Evolutionary conservation across 2,113 vertebrate species (phyloP).

Genomic region (Anseranas semipalmata): DNA sequence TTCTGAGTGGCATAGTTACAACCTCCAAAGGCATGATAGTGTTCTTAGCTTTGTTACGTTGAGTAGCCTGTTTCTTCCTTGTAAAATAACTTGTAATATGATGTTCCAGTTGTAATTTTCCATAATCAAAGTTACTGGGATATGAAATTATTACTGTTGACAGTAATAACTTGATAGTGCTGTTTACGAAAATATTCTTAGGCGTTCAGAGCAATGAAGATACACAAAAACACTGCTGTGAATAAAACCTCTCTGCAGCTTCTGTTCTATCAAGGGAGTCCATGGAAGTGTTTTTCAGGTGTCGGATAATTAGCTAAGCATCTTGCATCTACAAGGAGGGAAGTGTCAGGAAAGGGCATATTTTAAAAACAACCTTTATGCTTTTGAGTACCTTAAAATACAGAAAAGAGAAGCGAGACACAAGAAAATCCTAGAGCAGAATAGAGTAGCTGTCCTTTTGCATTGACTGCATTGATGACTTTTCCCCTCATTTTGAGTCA

Average conservation of each 20-base stretch:
- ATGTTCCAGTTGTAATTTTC: background rate
- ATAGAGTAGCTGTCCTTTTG: fast-evolving
- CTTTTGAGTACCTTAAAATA: background rate
- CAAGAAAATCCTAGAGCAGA: background rate
- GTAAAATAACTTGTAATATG: background rate
- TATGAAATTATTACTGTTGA: background rate
- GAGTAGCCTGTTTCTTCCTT: background rate
- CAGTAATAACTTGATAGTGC: background rate
- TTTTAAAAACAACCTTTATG: background rate
- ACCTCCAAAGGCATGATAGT: background rate
- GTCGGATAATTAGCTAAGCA: background rate
- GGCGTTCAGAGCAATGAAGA: background rate
- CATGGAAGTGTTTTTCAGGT: background rate
- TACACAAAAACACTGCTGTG: background rate
- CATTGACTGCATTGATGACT: background rate
- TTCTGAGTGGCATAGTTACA: background rate
- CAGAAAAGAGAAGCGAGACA: background rate
- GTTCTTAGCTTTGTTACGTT: background rate
- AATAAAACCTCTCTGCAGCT: background rate
- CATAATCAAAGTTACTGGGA: background rate
- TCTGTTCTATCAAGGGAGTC: background rate
- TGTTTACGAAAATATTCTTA: background rate
- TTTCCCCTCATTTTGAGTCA: background rate
- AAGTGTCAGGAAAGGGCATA: background rate
- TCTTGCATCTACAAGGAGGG: background rate